A percentile compares a stretch with the other conserved stretches of the same genome.
Evolutionary conservation across 1,140 invertebrate genomes (phyloP).

Genomic region (Hydropsyche tenuis): DNA sequence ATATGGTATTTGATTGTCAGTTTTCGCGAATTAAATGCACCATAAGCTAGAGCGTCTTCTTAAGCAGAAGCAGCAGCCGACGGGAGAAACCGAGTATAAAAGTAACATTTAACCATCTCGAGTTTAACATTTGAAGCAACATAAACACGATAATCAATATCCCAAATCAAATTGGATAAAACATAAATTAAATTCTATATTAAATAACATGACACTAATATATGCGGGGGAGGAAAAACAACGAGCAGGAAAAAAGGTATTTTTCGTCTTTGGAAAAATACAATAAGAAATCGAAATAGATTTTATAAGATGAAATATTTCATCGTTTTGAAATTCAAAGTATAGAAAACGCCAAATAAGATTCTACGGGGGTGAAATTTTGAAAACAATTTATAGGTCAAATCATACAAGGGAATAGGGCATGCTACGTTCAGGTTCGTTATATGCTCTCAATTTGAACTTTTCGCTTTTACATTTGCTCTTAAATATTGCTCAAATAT

Average conservation of each 20-base stretch:
- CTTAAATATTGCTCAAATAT: not conserved
- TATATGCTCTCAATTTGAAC: not conserved
- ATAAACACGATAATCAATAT: slow-evolving; percentile 23
- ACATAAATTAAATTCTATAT: slow-evolving; percentile 2
- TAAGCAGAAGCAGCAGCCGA: slow-evolving; percentile 45
- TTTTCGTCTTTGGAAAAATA: slow-evolving; percentile 9
- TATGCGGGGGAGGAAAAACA: slow-evolving; percentile 13
- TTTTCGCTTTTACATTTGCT: not conserved
- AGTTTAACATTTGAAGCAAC: slow-evolving; percentile 34
- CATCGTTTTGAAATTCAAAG: not conserved
- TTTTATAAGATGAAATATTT: not conserved
- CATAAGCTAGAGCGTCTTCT: slow-evolving; percentile 38
- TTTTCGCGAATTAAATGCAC: slow-evolving; percentile 6
- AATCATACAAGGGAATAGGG: not conserved
- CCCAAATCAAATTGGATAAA: not conserved
- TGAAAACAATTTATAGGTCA: not conserved
- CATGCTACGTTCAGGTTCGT: not conserved
- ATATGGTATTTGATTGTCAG: no score
- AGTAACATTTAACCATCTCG: slow-evolving; percentile 42
- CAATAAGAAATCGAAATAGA: not conserved
- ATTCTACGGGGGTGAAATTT: slow-evolving; percentile 3
- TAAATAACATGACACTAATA: slow-evolving; percentile 27
- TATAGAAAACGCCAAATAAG: not conserved
- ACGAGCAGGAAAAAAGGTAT: slow-evolving; percentile 4
- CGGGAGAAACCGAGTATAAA: slow-evolving; percentile 49